These are phyloP conservation scores for Paramormyrops kingsleyae DNA, from an alignment of 2,113 vertebrate genomes.

Conservation along the genomic window DNA sequence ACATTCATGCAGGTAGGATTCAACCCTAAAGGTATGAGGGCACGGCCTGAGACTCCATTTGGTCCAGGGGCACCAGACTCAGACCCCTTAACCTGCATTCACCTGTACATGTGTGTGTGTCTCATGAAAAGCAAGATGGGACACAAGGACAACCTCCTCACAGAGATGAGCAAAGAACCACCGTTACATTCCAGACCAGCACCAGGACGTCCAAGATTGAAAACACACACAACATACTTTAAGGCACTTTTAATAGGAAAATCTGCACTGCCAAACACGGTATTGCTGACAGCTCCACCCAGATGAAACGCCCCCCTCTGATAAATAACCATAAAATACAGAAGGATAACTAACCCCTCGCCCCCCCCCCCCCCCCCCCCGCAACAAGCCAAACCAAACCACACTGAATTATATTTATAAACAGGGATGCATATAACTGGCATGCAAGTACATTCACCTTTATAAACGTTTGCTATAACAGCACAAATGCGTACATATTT, in stretches of 20 bases:
- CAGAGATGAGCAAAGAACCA: not conserved
- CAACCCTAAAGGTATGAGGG: not conserved
- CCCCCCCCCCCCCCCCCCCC: not conserved
- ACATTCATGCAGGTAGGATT: not conserved
- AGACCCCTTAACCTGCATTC: not conserved
- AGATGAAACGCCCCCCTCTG: not conserved
- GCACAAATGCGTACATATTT: not conserved
- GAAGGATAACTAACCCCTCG: not conserved
- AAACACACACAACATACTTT: not conserved
- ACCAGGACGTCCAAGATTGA: not conserved
- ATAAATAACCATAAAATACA: not conserved
- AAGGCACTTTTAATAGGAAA: conserved; percentile 1
- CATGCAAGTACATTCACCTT: not conserved
- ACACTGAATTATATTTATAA: not conserved
- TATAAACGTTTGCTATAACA: not conserved
- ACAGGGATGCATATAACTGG: not conserved
- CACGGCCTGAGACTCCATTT: not conserved
- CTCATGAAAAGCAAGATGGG: not conserved
- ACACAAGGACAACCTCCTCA: not conserved
- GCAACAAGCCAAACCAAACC: not conserved
- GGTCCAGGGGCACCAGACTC: not conserved
- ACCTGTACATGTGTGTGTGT: not conserved
- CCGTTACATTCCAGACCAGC: not conserved
- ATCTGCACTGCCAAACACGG: not conserved
- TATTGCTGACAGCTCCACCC: not conserved